These are phyloP conservation scores for Vanessa cardui DNA, from an alignment of 2,888 invertebrate genomes.

Conservation along the genomic window DNA sequence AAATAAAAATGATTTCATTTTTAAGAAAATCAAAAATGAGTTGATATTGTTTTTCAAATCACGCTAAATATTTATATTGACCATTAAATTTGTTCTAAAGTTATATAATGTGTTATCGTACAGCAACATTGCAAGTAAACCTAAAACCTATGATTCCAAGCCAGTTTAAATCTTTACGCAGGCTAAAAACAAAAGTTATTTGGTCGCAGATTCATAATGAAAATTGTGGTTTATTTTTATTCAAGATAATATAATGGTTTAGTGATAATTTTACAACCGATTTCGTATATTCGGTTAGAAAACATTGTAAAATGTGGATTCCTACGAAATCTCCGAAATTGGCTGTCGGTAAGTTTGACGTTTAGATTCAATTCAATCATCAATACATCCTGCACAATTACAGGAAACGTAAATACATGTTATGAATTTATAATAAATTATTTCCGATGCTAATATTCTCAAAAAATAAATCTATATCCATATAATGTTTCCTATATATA, in stretches of 20 bases:
- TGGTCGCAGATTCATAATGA: slow-evolving; percentile 23
- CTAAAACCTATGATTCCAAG: slow-evolving; percentile 18
- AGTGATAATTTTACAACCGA: slow-evolving; percentile 26
- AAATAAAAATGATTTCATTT: too few species aligned
- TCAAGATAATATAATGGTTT: slow-evolving; percentile 34
- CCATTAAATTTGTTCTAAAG: too few species aligned
- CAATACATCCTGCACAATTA: slow-evolving; percentile 51
- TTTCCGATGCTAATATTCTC: slow-evolving; percentile 41
- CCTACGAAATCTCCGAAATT: slow-evolving; percentile 88
- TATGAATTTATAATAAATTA: slow-evolving; percentile 68
- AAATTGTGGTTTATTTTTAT: slow-evolving; percentile 30
- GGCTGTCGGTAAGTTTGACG: slow-evolving; percentile 86
- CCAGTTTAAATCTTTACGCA: slow-evolving; percentile 31
- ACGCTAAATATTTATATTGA: too few species aligned
- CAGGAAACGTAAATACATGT: slow-evolving; percentile 74
- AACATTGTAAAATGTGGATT: slow-evolving; percentile 84
- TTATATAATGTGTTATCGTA: not conserved
- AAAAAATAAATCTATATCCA: not conserved
- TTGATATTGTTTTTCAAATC: too few species aligned
- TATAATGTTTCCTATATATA: not conserved
- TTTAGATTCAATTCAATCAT: slow-evolving; percentile 60
- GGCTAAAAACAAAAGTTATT: slow-evolving; percentile 31
- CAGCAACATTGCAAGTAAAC: not conserved
- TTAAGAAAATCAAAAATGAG: too few species aligned
- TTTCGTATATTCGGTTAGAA: slow-evolving; percentile 20